These are phyloP conservation scores for Hydrochoerus hydrochaeris DNA, from an alignment of 2,113 vertebrate species.

Conservation along the genomic window DNA sequence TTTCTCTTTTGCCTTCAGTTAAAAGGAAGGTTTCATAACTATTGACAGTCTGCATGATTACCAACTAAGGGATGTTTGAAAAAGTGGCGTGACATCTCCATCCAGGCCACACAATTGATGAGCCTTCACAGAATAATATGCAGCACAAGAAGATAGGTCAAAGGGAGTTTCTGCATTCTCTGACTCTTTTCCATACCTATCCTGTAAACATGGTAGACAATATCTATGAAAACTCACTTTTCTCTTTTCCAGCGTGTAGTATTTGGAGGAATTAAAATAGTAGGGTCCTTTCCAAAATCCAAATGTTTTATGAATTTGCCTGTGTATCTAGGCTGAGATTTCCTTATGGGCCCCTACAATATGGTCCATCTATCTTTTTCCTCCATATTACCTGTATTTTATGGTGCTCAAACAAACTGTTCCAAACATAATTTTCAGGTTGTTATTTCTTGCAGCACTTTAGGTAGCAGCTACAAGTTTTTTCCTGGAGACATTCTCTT, in stretches of 20 bases:
- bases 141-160: background rate
- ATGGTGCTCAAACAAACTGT: background rate
- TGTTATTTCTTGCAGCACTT: background rate
- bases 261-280: conserved; percentile 1
- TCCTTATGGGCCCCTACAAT: background rate
- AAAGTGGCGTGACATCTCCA: background rate
- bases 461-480: background rate
- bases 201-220: background rate
- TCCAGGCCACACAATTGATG: background rate
- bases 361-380: background rate
- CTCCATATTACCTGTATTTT: background rate
- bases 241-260: background rate
- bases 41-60: background rate
- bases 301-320: background rate
- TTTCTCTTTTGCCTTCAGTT: background rate
- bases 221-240: background rate
- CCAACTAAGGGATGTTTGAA: background rate
- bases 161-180: background rate
- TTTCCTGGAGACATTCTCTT: background rate
- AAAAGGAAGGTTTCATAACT: background rate
- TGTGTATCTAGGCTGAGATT: background rate
- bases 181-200: background rate
- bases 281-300: background rate
- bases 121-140: background rate
- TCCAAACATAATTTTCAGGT: background rate